These are phyloP conservation scores for Percopsis transmontana DNA, from an alignment of 2,113 vertebrate genomes.

Conservation along the genomic window DNA sequence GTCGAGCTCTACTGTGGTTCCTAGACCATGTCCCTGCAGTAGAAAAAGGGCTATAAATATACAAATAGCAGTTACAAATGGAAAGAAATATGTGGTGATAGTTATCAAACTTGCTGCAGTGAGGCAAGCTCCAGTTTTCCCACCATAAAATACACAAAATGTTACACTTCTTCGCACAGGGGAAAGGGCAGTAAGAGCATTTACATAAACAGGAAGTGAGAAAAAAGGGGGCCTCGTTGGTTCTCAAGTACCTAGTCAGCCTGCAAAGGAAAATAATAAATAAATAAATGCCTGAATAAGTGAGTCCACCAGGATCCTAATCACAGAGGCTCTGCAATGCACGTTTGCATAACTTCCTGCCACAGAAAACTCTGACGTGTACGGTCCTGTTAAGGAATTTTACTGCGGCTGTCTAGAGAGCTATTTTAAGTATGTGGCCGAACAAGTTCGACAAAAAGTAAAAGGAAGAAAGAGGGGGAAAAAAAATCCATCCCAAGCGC, in stretches of 20 bases:
- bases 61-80: too few species aligned
- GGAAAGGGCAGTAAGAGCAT: constrained; percentile 1
- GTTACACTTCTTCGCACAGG: constrained; percentile 12
- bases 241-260: constrained; percentile 39
- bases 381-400: constrained; percentile 83
- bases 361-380: constrained; percentile 75
- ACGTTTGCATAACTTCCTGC: constrained; percentile 80
- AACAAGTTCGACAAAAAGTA: constrained; percentile 79
- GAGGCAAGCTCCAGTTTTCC: too few species aligned
- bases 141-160: background rate
- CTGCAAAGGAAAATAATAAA: constrained; percentile 8
- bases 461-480: constrained; percentile 34
- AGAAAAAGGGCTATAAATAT: too few species aligned
- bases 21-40: too few species aligned
- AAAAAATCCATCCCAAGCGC: constrained; percentile 52
- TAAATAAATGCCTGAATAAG: constrained; percentile 46
- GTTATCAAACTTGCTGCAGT: too few species aligned
- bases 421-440: constrained; percentile 86
- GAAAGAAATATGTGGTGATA: too few species aligned
- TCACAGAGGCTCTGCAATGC: constrained; percentile 75
- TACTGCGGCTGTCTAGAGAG: constrained; percentile 84
- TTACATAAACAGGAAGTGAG: background rate
- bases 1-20: too few species aligned
- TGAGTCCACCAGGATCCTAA: constrained; percentile 69
- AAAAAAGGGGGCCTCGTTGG: constrained; percentile 45